A percentile compares a stretch with the other conserved stretches of the same genome.
Conservation (phyloP, 2,113 vertebrate genomes). For the Montifringilla adamsi region DNA sequence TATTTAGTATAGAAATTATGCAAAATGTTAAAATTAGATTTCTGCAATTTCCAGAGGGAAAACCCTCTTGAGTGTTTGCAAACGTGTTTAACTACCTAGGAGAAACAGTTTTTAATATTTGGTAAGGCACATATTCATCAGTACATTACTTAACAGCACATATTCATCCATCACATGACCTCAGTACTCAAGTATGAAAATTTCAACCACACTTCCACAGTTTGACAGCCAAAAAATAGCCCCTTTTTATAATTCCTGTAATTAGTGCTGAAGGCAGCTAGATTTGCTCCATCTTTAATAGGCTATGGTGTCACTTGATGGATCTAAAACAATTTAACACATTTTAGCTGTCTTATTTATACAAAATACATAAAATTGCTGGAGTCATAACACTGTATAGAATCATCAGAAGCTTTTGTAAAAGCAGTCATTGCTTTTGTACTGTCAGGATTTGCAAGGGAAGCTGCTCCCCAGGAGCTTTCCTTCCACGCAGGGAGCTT, state of each 20-base stretch:
- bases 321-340: background rate
- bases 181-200: slow-evolving; percentile 6
- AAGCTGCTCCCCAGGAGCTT: background rate
- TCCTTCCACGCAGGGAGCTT: background rate
- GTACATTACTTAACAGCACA: background rate
- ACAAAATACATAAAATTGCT: background rate
- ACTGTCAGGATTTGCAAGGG: background rate
- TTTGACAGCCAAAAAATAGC: background rate
- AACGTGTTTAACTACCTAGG: background rate
- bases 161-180: background rate
- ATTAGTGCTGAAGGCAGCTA: background rate
- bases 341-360: background rate
- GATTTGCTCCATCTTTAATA: background rate
- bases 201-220: background rate
- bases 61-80: background rate
- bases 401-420: background rate
- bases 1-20: background rate
- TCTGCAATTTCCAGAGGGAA: background rate
- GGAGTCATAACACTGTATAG: background rate
- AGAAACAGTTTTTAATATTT: background rate
- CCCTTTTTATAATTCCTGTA: background rate
- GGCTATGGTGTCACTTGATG: background rate
- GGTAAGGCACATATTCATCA: background rate
- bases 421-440: background rate
- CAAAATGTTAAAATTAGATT: background rate